Percentiles rank a stretch among this genome's conserved stretches.
Conservation (phyloP, 2,797 vertebrate species). For the Gila robusta region DNA sequence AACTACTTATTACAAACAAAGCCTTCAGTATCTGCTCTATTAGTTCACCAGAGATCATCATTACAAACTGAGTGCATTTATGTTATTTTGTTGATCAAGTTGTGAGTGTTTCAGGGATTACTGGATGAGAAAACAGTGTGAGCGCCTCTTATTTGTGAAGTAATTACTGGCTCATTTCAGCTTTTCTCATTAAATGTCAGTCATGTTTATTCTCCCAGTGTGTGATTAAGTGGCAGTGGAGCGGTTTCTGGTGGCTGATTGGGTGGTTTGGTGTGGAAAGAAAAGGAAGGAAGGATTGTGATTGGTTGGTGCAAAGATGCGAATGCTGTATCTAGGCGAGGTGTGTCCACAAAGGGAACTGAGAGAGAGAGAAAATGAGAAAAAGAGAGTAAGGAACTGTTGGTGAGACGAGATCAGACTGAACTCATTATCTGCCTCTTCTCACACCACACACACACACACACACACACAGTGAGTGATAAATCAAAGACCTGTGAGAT, state of each 20-base stretch:
- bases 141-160: conserved; percentile 30
- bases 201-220: conserved; percentile 74
- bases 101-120: conserved; percentile 7
- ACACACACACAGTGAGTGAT: conserved; percentile 23
- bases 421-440: conserved; percentile 53
- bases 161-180: conserved; percentile 63
- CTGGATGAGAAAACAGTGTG: neutral
- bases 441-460: conserved; percentile 39
- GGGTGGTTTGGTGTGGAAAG: conserved; percentile 65
- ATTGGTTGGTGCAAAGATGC: conserved; percentile 80
- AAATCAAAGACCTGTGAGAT: conserved; percentile 34
- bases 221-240: conserved; percentile 76
- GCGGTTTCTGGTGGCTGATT: conserved; percentile 67
- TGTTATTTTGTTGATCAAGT: neutral
- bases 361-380: conserved; percentile 56
- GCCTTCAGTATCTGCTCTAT: neutral
- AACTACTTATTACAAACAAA: neutral
- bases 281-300: conserved; percentile 72
- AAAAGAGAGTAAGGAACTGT: conserved; percentile 38
- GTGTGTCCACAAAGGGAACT: conserved; percentile 69
- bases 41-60: conserved; percentile 1
- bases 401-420: conserved; percentile 48
- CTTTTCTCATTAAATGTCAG: conserved; percentile 77
- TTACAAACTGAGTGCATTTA: neutral
- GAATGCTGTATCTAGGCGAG: conserved; percentile 81